Evolutionary conservation across 2,797 vertebrate species (phyloP), one percentile per base, ranked within the genome.

Genomic region (Galaxias olidus): DNA sequence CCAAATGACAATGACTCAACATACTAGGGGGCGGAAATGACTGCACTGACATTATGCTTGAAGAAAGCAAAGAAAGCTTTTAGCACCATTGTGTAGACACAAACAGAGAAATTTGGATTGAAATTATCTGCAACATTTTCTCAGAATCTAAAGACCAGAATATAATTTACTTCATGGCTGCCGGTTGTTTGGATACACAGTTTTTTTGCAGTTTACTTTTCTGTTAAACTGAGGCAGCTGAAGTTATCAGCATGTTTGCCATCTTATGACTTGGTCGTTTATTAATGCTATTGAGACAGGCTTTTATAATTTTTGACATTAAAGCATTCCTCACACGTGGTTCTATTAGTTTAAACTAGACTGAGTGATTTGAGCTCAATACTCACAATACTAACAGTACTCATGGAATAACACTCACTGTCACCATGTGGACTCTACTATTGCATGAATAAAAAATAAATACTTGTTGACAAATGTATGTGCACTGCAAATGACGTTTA

Each of bases 211-310:
- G 49, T 74, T 78, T 69, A 72, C 60, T 66, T 71, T 67, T 62
- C 65, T 63, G 61, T 71, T 68, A 71, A 78, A 73, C 60, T 71
- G 56, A 59, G 64, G 74, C 69, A 75, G 71, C 77, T 77, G 66
- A 70, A 71, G 61, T 59, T 75, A 74, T 73, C 62, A 69, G 72
- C 72, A 55, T 58, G 61, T 69, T 59, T 69, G 71, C 65, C 69
- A 76, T 66, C 64, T 70, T 62, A 70, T 65, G 76, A 77, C 63
- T 44, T 53, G 54, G 50, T 57, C 51, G 63, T 62, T 54, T 61
- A 63, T 64, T 68, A 63, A 68, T 59, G 68, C 72, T 69, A 78
- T 78, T 75, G 76, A 69, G 67, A 72, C 43, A 70, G 61, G 63
- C 66, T 68, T 74, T 77, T 78, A 75, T 60, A 65, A 63, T 52